Evolutionary conservation across 2,888 invertebrate species (phyloP).

Genomic region (Tinea trinotella): DNA sequence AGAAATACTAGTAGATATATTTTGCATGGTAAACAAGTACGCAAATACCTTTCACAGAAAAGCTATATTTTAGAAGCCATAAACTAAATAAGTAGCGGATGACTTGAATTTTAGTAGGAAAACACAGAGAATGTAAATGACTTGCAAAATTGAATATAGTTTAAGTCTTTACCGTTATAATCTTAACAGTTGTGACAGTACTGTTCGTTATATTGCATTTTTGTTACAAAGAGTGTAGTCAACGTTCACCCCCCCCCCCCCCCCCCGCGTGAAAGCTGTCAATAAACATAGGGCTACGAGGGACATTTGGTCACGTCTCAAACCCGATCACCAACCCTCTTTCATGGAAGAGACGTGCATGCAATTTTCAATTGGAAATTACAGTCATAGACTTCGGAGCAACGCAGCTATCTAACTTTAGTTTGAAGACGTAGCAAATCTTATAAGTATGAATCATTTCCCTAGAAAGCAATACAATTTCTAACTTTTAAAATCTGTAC

Average conservation of each 20-base stretch:
- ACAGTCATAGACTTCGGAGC: not conserved
- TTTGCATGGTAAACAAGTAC: no score
- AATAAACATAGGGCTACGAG: constrained; percentile 34
- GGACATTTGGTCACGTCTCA: constrained; percentile 47
- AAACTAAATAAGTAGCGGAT: not conserved
- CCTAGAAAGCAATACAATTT: not conserved
- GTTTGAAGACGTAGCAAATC: not conserved
- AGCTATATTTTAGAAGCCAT: not conserved
- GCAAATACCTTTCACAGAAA: not conserved
- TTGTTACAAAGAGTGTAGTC: not conserved
- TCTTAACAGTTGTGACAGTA: not conserved
- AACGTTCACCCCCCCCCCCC: no score
- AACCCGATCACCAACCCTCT: constrained; percentile 38
- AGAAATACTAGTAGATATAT: no score
- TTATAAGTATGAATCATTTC: no score
- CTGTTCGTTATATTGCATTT: constrained; percentile 1
- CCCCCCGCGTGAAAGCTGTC: constrained; percentile 20
- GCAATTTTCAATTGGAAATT: constrained; percentile 36
- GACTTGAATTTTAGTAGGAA: not conserved
- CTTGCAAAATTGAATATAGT: not conserved
- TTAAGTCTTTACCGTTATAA: not conserved
- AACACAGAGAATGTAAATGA: not conserved
- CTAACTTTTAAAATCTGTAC: not conserved
- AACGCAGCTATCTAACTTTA: not conserved
- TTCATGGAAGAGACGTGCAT: constrained; percentile 47